phyloP scores from a whole-genome alignment of 2,797 vertebrate genomes.

The Trichosurus vulpecula region DNA sequence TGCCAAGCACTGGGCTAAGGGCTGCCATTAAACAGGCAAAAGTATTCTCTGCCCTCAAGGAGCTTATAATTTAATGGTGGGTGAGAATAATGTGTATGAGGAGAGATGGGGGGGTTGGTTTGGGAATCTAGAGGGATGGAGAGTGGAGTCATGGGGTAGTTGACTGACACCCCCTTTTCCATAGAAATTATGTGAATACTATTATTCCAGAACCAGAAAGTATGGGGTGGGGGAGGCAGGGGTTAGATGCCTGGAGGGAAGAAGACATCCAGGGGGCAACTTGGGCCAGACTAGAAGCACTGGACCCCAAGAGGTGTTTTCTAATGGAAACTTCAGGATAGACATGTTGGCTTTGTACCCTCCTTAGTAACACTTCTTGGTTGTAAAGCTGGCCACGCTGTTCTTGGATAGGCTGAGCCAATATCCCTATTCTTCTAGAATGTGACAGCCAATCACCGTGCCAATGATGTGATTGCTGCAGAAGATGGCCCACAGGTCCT shows the following conservation, averaged over 20 bases:
- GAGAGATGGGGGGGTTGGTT: background rate
- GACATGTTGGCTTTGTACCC: background rate
- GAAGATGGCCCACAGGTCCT: constrained; percentile 94
- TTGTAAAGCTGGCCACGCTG: background rate
- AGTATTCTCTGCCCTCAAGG: background rate
- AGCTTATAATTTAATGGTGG: background rate
- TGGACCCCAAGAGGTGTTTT: background rate
- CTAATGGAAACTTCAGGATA: background rate
- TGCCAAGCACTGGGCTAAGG: background rate
- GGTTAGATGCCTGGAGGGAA: background rate
- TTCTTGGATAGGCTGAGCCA: background rate
- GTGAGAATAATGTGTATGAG: background rate
- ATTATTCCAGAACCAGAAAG: background rate
- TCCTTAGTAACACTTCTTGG: background rate
- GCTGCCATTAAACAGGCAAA: background rate
- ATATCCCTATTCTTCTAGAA: constrained; percentile 86
- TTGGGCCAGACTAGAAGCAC: background rate
- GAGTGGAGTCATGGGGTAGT: background rate
- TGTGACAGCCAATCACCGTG: constrained; percentile 96
- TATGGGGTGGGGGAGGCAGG: background rate
- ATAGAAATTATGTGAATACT: accelerated
- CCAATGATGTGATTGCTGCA: constrained; percentile 94
- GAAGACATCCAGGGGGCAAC: background rate
- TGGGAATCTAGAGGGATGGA: background rate
- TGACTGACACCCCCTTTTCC: background rate